phyloP scores from a whole-genome alignment of 2,113 vertebrate species.

The Hemiscyllium ocellatum region DNA sequence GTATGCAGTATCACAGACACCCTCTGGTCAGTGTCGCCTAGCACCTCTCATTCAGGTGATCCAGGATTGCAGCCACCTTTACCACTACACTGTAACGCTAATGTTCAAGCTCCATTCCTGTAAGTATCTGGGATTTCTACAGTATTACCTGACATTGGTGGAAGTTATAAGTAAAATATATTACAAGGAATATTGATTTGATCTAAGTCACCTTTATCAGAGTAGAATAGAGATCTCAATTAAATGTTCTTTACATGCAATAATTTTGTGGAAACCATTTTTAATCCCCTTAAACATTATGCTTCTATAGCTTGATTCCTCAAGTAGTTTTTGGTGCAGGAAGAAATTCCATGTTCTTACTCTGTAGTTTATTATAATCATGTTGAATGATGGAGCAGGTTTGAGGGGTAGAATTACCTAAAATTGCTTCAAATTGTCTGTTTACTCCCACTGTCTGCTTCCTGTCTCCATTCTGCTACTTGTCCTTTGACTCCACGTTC shows the following conservation, averaged over 20 bases:
- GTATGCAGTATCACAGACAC: slow-evolving; percentile 83
- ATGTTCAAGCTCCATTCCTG: slow-evolving; percentile 93
- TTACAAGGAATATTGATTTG: not conserved
- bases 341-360: not conserved
- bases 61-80: slow-evolving; percentile 93
- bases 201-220: not conserved
- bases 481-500: too few relatives aligned
- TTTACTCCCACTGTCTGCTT: too few relatives aligned
- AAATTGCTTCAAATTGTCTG: too few relatives aligned
- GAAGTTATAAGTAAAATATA: not conserved
- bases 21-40: slow-evolving; percentile 88
- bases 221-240: not conserved
- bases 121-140: slow-evolving; percentile 56
- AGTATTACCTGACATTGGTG: not conserved
- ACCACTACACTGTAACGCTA: slow-evolving; percentile 91
- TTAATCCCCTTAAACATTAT: not conserved
- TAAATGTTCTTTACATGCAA: not conserved
- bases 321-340: not conserved
- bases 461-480: too few relatives aligned
- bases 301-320: not conserved
- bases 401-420: too few relatives aligned
- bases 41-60: slow-evolving; percentile 92
- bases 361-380: too few relatives aligned
- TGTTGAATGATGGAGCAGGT: too few relatives aligned
- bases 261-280: not conserved